Percentiles rank a stretch among this genome's conserved stretches.
These are phyloP conservation scores for Pitangus sulphuratus DNA, from an alignment of 2,797 vertebrate species.

Conservation along the genomic window DNA sequence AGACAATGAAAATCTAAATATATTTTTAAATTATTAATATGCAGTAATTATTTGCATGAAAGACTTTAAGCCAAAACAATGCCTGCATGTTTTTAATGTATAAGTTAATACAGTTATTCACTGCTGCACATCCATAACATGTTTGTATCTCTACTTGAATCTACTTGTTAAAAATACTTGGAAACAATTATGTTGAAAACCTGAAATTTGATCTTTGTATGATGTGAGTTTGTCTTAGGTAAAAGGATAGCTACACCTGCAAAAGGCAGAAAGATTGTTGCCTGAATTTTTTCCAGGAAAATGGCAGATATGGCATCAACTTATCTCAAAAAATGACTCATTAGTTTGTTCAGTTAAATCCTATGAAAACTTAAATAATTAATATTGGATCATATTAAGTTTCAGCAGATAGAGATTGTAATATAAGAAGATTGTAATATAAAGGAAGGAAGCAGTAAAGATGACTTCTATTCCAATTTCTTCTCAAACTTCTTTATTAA, in stretches of 20 bases:
- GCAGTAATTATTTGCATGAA: background rate
- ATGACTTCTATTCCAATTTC: background rate
- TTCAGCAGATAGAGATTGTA: background rate
- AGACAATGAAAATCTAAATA: background rate
- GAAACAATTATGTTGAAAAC: background rate
- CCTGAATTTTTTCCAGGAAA: background rate
- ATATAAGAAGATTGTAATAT: background rate
- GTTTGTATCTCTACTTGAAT: background rate
- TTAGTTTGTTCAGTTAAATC: background rate
- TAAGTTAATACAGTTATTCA: background rate
- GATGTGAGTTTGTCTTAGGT: background rate
- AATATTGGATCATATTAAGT: background rate
- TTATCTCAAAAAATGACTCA: background rate
- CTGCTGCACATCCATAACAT: background rate
- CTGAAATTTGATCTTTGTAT: background rate
- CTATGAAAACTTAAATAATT: background rate
- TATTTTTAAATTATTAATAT: background rate
- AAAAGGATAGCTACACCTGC: background rate
- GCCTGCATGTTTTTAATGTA: background rate
- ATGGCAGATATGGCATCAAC: background rate
- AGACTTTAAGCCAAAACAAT: background rate
- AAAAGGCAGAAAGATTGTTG: background rate
- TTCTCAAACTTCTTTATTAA: background rate
- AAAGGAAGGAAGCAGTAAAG: background rate
- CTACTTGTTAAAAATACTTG: background rate